Evolutionary conservation across 2,888 invertebrate genomes (phyloP).

Genomic region (Uropetala carovei): DNA sequence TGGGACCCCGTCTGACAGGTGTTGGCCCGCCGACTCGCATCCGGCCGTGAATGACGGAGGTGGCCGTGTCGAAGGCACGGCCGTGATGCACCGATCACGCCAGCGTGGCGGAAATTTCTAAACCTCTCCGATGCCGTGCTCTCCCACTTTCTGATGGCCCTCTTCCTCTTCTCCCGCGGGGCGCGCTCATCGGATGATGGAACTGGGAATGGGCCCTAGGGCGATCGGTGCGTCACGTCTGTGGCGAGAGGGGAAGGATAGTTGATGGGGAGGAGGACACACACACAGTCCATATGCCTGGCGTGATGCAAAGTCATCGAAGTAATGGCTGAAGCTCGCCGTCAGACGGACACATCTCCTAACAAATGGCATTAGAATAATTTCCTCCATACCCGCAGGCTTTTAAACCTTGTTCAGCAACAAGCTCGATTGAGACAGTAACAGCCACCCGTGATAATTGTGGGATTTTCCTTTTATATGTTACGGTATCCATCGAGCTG

Average conservation of each 20-base stretch:
- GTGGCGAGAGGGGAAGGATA: slow-evolving; percentile 15
- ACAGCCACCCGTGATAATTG: too few species aligned
- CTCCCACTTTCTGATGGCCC: neutral
- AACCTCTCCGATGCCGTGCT: neutral
- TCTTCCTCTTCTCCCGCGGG: neutral
- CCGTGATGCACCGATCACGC: slow-evolving; percentile 52
- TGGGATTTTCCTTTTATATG: too few species aligned
- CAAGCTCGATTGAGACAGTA: too few species aligned
- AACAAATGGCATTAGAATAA: slow-evolving; percentile 3
- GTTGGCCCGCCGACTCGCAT: slow-evolving; percentile 43
- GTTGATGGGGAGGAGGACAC: neutral
- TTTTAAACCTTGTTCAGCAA: too few species aligned
- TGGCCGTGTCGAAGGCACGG: slow-evolving; percentile 23
- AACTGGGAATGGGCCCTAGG: neutral
- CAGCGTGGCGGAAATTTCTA: slow-evolving; percentile 39
- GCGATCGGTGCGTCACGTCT: slow-evolving; percentile 17
- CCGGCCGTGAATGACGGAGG: neutral
- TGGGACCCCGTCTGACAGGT: slow-evolving; percentile 17
- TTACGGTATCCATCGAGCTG: too few species aligned
- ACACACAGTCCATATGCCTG: neutral
- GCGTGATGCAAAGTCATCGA: slow-evolving; percentile 7
- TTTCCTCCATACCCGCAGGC: neutral
- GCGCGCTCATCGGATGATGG: slow-evolving; percentile 7
- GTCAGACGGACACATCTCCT: neutral
- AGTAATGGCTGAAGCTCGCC: neutral